Evolutionary conservation across 2,797 vertebrate genomes (phyloP), one percentile per base, ranked within the genome.

Genomic region (Spizella passerina): DNA sequence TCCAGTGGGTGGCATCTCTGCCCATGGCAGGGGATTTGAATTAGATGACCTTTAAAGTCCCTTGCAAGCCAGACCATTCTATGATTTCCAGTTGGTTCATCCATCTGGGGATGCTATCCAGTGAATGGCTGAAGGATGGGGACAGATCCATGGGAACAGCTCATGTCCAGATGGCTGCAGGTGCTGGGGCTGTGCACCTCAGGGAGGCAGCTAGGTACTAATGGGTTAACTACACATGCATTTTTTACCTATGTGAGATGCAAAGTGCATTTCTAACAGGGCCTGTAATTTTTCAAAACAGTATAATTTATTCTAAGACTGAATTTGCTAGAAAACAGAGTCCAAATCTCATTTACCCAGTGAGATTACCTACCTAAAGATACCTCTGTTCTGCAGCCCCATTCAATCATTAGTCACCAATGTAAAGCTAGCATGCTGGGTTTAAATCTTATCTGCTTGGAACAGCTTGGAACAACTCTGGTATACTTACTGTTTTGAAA

Each of bases 401-500:
- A 34, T 70, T 88, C 61, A 75, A 3, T 76, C 49, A 70, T 80
- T 82, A 90, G 34, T 73, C 43, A 80, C 60, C 44, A 71, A 3
- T 15, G 50, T 69, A 89, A 82, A 76, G 59, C n/a, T 38, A 85
- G 52, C 49, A 43, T 21, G 53, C 60, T 70, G 60, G 29, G 26
- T 96, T 87, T 94, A 90, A 88, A 86, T 82, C 64, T 91, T 93
- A 82, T 82, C 82, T 88, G 57, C 71, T 63, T 66, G 68, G 59
- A 94, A 69, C 79, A 95, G 86, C 82, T 94, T 90, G 88, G 71
- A 82, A 86, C 64, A 87, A 22, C 29, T 64, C 60, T 82, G 41
- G 21, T 88, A 23, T n/a, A 27, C 5, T 46, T 59, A 44, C 46
- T 53, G 57, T 53, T 96, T 76, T 83, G 65, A 88, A 91, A 78